phyloP scores from a whole-genome alignment of 1,140 invertebrate genomes.

The Nasonia longicornis region DNA sequence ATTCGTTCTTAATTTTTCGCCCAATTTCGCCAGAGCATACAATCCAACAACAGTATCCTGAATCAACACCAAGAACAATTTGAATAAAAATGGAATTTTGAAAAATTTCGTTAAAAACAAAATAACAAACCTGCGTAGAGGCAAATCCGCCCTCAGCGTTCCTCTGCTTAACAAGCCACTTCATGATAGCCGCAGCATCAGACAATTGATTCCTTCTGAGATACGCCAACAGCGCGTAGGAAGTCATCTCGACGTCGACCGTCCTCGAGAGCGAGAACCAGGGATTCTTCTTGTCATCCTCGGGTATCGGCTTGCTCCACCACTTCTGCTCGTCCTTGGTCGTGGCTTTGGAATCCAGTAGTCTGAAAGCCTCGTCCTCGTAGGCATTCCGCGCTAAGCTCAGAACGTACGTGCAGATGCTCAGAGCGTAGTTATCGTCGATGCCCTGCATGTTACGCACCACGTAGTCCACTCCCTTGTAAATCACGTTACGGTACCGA shows the following conservation, averaged over 20 bases:
- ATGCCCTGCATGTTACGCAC: constrained; percentile 77
- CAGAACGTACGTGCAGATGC: constrained; percentile 83
- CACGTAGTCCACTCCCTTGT: constrained; percentile 85
- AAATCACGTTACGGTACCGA: constrained; percentile 75
- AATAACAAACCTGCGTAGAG: constrained; percentile 74
- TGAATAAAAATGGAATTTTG: not conserved
- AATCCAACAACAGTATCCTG: constrained; percentile 83
- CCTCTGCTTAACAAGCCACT: constrained; percentile 86
- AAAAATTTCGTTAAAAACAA: not conserved
- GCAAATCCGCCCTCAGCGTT: constrained; percentile 87
- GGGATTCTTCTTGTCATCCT: constrained; percentile 79
- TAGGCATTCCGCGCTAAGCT: constrained; percentile 80
- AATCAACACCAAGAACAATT: not conserved
- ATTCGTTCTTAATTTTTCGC: constrained; percentile 72
- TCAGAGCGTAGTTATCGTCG: constrained; percentile 82
- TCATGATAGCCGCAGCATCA: constrained; percentile 83
- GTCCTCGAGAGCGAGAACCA: constrained; percentile 79
- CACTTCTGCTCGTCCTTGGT: constrained; percentile 74
- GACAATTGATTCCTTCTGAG: constrained; percentile 75
- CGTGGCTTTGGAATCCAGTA: constrained; percentile 71
- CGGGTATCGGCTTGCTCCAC: constrained; percentile 76
- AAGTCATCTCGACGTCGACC: constrained; percentile 88
- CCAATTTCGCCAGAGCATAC: constrained; percentile 79
- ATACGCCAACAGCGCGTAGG: constrained; percentile 83
- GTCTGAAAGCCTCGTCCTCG: constrained; percentile 76